Base-by-base conservation (phyloP, 2,113 vertebrate species). In the Aegypius monachus region DNA sequence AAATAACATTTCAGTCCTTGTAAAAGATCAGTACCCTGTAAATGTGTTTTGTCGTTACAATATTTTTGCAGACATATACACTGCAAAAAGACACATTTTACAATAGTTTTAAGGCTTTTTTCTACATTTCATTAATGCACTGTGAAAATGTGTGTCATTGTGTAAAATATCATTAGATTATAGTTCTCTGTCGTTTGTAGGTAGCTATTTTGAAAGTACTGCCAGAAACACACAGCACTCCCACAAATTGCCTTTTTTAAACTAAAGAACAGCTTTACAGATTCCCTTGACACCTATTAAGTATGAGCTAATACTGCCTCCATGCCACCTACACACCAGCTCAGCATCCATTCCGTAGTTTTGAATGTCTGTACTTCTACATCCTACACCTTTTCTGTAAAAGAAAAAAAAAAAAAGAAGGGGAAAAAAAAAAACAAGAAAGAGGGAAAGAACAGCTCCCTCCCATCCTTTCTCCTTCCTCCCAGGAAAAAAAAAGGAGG, bases 221-320 rank as follows among this genome's bases (percentile, higher is more conserved):
- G 95, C 86, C 94, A 97, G 95, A 97, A 96, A 96, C 93, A 93
- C 95, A 95, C 29, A 81, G 81, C 84, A 91, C 93, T 93, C 95
- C 95, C 94, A 95, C 94, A 97, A 97, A 93, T 81, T 95, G 86
- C 93, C 94, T 96, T 97, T 97, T 97, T 97, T 90, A 90, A 92
- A 80, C 86, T 86, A 88, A 88, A 94, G 93, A 95, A 75, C 80
- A 77, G 70, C 86, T 94, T 95, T 92, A 45, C 88, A 88, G 92
- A 88, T 82, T 97, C 88, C 94, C 92, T 95, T 78, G 90, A 80
- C 93, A 81, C 87, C 94, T 92, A 95, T 79, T 73, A 96, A 97
- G 80, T 96, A 97, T 97, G 97, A 94, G 83, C 96, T 88, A 89
- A 93, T 88, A 67, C 97, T 93, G 96, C 95, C 83, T 96, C 93